These are phyloP conservation scores for Enteromius argenteus DNA, from an alignment of 2,797 vertebrate genomes.

Conservation along the genomic window DNA sequence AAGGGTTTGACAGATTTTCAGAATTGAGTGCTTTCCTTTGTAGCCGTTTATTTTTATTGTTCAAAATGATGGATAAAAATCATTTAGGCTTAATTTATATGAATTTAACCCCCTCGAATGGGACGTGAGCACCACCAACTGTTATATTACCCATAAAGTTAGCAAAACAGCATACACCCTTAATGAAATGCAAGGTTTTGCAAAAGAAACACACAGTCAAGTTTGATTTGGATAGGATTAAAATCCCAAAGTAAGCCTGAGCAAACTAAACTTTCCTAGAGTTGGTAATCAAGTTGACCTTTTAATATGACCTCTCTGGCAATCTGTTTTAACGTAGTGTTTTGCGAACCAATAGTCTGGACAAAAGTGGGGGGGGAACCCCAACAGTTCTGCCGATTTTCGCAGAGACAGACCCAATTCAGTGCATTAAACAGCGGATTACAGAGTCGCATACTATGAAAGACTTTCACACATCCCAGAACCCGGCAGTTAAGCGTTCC, in stretches of 20 bases:
- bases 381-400: constrained; percentile 36
- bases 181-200: neutral
- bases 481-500: constrained; percentile 68
- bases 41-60: neutral
- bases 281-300: constrained; percentile 46
- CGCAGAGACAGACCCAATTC: constrained; percentile 65
- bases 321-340: constrained; percentile 26
- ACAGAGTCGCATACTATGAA: constrained; percentile 67
- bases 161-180: neutral
- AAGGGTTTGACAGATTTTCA: constrained; percentile 1
- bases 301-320: constrained; percentile 61
- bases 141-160: neutral
- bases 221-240: neutral
- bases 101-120: neutral
- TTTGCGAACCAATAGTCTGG: constrained; percentile 67
- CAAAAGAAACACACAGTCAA: neutral
- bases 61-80: neutral
- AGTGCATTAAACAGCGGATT: constrained; percentile 66
- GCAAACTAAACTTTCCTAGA: constrained; percentile 17
- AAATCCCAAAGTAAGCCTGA: neutral
- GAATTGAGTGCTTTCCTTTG: neutral
- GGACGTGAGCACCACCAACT: neutral
- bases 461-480: constrained; percentile 54
- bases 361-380: constrained; percentile 56
- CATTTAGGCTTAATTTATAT: neutral